A percentile compares a stretch with the other conserved stretches of the same genome.
Conservation (phyloP, 2,797 vertebrate species). For the Pangasius mekongensis region DNA sequence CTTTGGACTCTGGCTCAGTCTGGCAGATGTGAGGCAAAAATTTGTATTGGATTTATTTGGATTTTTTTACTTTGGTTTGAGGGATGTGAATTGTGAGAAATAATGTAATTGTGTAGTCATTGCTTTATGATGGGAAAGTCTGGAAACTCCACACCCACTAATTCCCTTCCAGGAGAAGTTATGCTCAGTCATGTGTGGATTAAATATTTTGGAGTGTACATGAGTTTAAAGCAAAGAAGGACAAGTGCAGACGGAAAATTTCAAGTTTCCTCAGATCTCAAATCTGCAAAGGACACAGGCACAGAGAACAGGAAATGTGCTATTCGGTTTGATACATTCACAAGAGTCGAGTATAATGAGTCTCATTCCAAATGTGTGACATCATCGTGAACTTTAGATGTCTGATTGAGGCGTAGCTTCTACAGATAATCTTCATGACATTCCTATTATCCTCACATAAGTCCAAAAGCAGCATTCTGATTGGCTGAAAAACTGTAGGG, state of each 20-base stretch:
- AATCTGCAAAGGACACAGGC: constrained; percentile 8
- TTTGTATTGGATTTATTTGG: neutral
- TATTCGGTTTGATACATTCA: constrained; percentile 23
- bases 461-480: neutral
- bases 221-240: neutral
- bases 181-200: neutral
- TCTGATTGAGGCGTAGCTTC: constrained; percentile 30
- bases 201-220: neutral
- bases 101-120: constrained; percentile 10
- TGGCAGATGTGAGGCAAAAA: neutral
- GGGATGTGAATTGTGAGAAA: neutral
- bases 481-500: constrained; percentile 2
- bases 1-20: neutral
- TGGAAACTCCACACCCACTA: neutral
- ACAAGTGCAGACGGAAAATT: constrained; percentile 24
- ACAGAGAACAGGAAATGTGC: constrained; percentile 37
- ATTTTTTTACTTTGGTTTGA: neutral
- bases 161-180: neutral
- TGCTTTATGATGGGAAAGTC: neutral
- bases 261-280: constrained; percentile 14
- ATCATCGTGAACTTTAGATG: constrained; percentile 28
- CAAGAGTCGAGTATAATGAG: constrained; percentile 14
- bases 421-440: constrained; percentile 29
- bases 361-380: constrained; percentile 34
- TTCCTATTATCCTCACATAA: constrained; percentile 35